Evolutionary conservation across 2,888 invertebrate genomes (phyloP).

Genomic region (Zaprionus obscuricornis): DNA sequence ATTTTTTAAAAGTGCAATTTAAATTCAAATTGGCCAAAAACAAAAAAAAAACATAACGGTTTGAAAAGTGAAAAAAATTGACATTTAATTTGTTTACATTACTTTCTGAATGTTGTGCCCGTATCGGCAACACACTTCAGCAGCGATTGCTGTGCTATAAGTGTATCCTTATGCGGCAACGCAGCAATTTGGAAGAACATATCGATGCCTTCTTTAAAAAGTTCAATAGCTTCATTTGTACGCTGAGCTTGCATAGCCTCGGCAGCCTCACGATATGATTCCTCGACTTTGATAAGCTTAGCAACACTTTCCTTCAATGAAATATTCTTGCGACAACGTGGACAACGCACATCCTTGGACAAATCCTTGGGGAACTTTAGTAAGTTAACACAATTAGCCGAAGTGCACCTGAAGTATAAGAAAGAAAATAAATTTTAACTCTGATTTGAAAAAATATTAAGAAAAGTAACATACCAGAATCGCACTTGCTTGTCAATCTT

Average conservation of each 20-base stretch:
- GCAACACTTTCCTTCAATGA: conserved; percentile 83
- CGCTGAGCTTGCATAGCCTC: conserved; percentile 84
- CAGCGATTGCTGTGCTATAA: conserved; percentile 89
- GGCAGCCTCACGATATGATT: conserved; percentile 84
- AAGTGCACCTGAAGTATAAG: conserved; percentile 84
- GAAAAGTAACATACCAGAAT: conserved; percentile 70
- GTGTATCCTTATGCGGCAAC: conserved; percentile 88
- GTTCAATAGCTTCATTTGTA: conserved; percentile 84
- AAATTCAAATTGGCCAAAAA: background rate
- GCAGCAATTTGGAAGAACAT: conserved; percentile 86
- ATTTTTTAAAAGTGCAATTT: too few species aligned
- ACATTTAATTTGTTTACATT: conserved; percentile 17
- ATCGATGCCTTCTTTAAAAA: conserved; percentile 86
- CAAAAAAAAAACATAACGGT: conserved; percentile 28
- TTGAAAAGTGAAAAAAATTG: conserved; percentile 25
- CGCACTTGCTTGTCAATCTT: conserved; percentile 84
- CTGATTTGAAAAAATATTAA: background rate
- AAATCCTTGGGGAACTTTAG: conserved; percentile 84
- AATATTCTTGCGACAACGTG: conserved; percentile 84
- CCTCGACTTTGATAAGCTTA: conserved; percentile 84
- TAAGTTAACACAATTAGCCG: conserved; percentile 83
- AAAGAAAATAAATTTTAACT: background rate
- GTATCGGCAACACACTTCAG: conserved; percentile 86
- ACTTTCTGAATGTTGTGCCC: conserved; percentile 73
- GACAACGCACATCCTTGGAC: conserved; percentile 84